These are phyloP conservation scores for Allygus modestus DNA, from an alignment of 2,888 invertebrate species.

Conservation along the genomic window DNA sequence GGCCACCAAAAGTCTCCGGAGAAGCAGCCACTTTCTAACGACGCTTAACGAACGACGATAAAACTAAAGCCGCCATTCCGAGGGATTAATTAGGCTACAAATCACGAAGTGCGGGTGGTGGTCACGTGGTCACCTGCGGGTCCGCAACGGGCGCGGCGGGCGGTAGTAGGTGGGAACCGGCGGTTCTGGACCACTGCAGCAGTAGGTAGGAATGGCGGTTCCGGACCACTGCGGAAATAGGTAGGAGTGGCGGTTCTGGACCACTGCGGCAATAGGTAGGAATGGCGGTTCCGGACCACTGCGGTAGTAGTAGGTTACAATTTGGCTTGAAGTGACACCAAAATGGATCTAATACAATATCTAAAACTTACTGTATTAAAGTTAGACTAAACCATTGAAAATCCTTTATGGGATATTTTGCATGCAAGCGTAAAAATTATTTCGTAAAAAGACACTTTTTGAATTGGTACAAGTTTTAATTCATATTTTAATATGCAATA, in stretches of 20 bases:
- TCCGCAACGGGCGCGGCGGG: not conserved
- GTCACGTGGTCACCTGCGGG: not conserved
- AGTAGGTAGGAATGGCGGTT: not conserved
- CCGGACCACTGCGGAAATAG: not conserved
- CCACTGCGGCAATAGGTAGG: not conserved
- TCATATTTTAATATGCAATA: too few species aligned
- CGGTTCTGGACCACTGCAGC: not conserved
- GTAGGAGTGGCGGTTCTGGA: not conserved
- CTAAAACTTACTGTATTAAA: not conserved
- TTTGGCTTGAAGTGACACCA: too few species aligned
- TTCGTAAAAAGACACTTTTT: too few species aligned
- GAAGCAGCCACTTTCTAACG: conserved; percentile 43
- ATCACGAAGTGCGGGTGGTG: conserved; percentile 31
- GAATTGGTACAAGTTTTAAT: too few species aligned
- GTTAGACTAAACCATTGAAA: not conserved
- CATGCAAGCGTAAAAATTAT: too few species aligned
- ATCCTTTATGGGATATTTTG: too few species aligned
- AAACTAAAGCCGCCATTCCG: conserved; percentile 33
- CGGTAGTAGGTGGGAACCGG: not conserved
- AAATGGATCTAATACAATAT: not conserved
- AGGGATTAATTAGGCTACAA: conserved; percentile 52
- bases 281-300: not conserved
- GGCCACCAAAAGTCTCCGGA: not conserved
- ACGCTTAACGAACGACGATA: conserved; percentile 48
- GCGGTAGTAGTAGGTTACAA: not conserved